Conservation (phyloP, 1,140 invertebrate genomes). For the Melitaea cinxia region DNA sequence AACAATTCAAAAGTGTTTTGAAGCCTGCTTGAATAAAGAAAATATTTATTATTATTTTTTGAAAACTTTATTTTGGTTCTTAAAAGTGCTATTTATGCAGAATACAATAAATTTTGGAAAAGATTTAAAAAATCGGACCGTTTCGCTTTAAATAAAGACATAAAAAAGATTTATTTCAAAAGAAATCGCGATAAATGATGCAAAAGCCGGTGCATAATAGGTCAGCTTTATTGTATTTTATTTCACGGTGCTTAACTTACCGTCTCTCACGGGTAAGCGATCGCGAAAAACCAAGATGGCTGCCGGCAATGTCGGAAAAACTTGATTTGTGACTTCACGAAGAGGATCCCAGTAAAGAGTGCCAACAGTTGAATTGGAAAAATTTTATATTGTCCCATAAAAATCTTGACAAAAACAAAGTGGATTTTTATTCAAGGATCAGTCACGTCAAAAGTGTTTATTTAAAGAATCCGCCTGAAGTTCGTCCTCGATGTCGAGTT, state of each 20-base stretch:
- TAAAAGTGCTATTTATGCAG: too few species aligned
- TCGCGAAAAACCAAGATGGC: constrained; percentile 57
- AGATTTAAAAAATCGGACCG: background rate
- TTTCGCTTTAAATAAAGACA: background rate
- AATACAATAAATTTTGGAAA: background rate
- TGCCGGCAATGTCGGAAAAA: constrained; percentile 45
- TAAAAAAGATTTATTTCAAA: constrained; percentile 10
- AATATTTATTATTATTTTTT: too few species aligned
- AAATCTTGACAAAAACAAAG: constrained; percentile 54
- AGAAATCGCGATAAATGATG: constrained; percentile 21
- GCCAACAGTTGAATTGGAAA: constrained; percentile 65
- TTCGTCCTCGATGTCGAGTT: constrained; percentile 11
- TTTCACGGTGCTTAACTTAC: constrained; percentile 37
- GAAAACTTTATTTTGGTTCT: too few species aligned
- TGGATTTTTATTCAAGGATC: constrained; percentile 39
- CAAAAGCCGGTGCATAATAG: constrained; percentile 20
- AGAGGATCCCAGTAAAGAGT: constrained; percentile 42
- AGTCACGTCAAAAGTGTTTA: constrained; percentile 13
- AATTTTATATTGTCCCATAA: constrained; percentile 67
- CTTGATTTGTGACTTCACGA: constrained; percentile 59
- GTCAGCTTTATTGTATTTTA: constrained; percentile 30
- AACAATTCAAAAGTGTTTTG: too few species aligned
- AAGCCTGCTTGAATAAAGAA: too few species aligned
- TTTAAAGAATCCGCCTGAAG: constrained; percentile 8
- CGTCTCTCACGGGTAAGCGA: constrained; percentile 41